Conservation (phyloP, 1,140 invertebrate genomes). For the Plectus sambesii region DNA sequence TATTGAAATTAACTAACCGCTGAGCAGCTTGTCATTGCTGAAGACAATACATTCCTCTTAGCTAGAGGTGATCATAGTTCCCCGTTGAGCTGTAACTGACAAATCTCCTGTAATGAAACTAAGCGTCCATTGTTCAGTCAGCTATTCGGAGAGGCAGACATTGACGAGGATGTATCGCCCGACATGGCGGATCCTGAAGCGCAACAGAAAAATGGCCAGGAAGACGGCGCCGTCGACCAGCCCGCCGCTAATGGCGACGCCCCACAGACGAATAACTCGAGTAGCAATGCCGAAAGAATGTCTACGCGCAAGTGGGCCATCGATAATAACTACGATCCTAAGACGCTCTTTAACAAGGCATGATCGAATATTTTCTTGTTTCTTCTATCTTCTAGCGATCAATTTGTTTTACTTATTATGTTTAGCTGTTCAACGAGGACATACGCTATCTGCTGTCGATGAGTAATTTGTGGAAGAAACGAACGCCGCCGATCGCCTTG, state of each 20-base stretch:
- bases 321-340: constrained; percentile 66
- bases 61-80: no score
- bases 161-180: constrained; percentile 94
- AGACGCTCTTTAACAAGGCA: constrained; percentile 54
- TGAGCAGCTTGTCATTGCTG: no score
- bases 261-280: no score
- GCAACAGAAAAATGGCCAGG: constrained; percentile 46
- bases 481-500: constrained; percentile 67
- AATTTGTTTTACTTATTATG: constrained; percentile 1
- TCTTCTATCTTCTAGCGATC: background rate
- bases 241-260: constrained; percentile 51
- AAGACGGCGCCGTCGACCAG: constrained; percentile 51
- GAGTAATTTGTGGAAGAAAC: constrained; percentile 83
- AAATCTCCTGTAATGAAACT: no score
- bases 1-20: no score
- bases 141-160: constrained; percentile 87
- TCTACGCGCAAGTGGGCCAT: constrained; percentile 84
- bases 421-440: constrained; percentile 84
- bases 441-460: constrained; percentile 86
- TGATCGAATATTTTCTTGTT: constrained; percentile 10
- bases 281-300: constrained; percentile 24
- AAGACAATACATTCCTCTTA: no score
- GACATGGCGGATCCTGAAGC: constrained; percentile 85
- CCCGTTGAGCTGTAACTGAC: no score
- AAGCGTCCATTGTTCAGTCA: constrained; percentile 60